These are phyloP conservation scores for Dendrolimus punctatus DNA, from an alignment of 1,140 invertebrate species.

Conservation along the genomic window DNA sequence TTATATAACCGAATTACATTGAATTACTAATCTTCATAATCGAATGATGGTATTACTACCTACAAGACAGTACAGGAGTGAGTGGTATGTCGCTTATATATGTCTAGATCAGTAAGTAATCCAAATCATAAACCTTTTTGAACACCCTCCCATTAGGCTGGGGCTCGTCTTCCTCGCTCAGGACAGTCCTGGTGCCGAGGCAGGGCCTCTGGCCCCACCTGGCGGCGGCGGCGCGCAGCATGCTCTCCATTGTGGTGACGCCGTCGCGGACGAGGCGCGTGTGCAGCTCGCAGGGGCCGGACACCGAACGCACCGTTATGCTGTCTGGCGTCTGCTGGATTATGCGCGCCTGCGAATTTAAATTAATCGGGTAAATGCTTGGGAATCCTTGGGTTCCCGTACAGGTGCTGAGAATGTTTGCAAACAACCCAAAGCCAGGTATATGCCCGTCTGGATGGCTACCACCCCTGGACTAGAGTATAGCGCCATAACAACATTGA, in stretches of 20 bases:
- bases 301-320: slow-evolving; percentile 82
- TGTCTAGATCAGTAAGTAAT: neutral
- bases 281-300: slow-evolving; percentile 78
- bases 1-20: too few relatives aligned
- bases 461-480: too few relatives aligned
- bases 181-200: slow-evolving; percentile 91
- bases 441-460: too few relatives aligned
- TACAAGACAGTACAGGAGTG: too few relatives aligned
- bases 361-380: too few relatives aligned
- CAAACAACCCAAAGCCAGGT: too few relatives aligned
- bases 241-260: slow-evolving; percentile 90
- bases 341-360: slow-evolving; percentile 58
- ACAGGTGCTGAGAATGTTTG: too few relatives aligned
- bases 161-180: slow-evolving; percentile 94
- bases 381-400: too few relatives aligned
- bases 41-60: too few relatives aligned
- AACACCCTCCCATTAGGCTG: slow-evolving; percentile 96
- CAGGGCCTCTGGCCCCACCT: slow-evolving; percentile 83
- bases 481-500: too few relatives aligned
- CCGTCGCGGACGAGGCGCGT: slow-evolving; percentile 80
- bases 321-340: slow-evolving; percentile 54
- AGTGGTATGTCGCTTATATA: too few relatives aligned
- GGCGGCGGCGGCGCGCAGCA: slow-evolving; percentile 84
- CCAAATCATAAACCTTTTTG: slow-evolving; percentile 82
- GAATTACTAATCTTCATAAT: too few relatives aligned